Evolutionary conservation across 1,140 invertebrate species (phyloP).

Genomic region (Drosophila paulistorum): DNA sequence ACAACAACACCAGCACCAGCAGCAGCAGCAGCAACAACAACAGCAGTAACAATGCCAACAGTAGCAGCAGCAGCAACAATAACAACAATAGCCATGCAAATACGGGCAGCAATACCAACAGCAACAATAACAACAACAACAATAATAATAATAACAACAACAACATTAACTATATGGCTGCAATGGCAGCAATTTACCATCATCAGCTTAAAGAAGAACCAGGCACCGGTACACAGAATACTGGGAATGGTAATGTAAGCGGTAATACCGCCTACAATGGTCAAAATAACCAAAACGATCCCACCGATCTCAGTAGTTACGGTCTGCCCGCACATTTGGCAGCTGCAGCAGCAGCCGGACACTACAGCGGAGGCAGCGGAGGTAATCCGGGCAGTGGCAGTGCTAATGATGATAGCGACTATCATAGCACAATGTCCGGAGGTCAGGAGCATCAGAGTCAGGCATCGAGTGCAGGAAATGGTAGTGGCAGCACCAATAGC

Average conservation of each 20-base stretch:
- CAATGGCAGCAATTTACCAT: slow-evolving; percentile 66
- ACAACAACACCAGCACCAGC: slow-evolving; percentile 33
- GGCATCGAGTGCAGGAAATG: slow-evolving; percentile 82
- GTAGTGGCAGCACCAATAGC: slow-evolving; percentile 58
- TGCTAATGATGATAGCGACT: slow-evolving; percentile 71
- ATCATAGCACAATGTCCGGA: slow-evolving; percentile 70
- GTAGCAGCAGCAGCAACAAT: slow-evolving; percentile 32
- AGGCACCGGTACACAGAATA: slow-evolving; percentile 65
- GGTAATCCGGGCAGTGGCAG: slow-evolving; percentile 20
- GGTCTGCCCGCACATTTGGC: slow-evolving; percentile 71
- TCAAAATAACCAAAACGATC: slow-evolving; percentile 69
- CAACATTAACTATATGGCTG: slow-evolving; percentile 71
- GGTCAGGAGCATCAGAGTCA: slow-evolving; percentile 88
- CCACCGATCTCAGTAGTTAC: slow-evolving; percentile 77
- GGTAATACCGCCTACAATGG: slow-evolving; percentile 49
- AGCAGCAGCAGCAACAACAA: slow-evolving; percentile 39
- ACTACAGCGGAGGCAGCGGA: slow-evolving; percentile 43
- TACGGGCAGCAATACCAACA: slow-evolving; percentile 63
- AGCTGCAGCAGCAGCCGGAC: slow-evolving; percentile 49
- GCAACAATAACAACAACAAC: slow-evolving; percentile 53
- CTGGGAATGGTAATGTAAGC: slow-evolving; percentile 20
- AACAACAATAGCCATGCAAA: slow-evolving; percentile 51
- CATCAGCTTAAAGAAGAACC: slow-evolving; percentile 82
- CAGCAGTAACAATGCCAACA: slow-evolving; percentile 55
- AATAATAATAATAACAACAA: slow-evolving; percentile 68